Evolutionary conservation across 2,113 vertebrate genomes (phyloP).

Genomic region (Harpagus bidentatus): DNA sequence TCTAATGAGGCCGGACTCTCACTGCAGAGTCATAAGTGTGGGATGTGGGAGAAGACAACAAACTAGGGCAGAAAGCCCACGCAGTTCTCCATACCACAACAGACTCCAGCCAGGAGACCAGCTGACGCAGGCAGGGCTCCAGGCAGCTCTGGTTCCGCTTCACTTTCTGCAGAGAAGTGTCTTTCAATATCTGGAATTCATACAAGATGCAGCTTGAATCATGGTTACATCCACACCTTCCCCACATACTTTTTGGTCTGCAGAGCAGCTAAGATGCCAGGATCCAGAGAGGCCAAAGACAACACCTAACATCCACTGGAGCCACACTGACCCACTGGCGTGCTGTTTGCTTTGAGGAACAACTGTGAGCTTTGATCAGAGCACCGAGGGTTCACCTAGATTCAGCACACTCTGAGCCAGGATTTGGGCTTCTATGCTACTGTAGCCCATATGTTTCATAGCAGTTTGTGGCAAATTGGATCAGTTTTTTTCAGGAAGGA

Average conservation of each 20-base stretch:
- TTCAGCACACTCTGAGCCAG: background rate
- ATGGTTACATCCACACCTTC: background rate
- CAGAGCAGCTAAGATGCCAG: background rate
- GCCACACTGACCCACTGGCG: background rate
- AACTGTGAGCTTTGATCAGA: background rate
- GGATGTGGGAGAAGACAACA: background rate
- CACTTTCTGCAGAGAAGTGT: constrained; percentile 97
- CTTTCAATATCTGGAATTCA: constrained; percentile 86
- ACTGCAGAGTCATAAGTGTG: background rate
- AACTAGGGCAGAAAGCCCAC: background rate
- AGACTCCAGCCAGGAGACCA: constrained; percentile 95
- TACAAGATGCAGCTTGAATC: background rate
- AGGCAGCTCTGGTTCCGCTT: constrained; percentile 98
- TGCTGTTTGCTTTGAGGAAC: background rate
- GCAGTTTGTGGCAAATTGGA: background rate
- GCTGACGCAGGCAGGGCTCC: constrained; percentile 95
- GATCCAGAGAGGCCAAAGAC: background rate
- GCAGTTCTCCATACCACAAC: constrained; percentile 83
- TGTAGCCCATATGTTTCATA: background rate
- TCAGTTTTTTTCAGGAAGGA: background rate
- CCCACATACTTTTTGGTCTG: background rate
- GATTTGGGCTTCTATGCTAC: background rate
- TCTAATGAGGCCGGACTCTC: background rate
- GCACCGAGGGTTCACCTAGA: background rate
- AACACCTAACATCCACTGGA: background rate